A percentile compares a stretch with the other conserved stretches of the same genome.
Conservation (phyloP, 2,113 vertebrate genomes). For the Laterallus jamaicensis region DNA sequence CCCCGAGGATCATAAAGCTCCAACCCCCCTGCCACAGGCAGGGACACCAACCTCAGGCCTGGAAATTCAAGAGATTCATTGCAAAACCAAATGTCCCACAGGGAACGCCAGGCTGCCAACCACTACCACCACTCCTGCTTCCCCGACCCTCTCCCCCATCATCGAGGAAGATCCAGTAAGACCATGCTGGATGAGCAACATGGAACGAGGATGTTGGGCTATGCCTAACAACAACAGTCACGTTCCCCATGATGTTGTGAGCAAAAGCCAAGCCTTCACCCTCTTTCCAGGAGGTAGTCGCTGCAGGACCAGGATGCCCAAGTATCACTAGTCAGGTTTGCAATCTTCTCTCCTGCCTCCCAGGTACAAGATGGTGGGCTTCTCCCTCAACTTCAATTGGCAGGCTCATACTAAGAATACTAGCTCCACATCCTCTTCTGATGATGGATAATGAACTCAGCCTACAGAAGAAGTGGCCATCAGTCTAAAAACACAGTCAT, state of each 20-base stretch:
- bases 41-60: too few relatives aligned
- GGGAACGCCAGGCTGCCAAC: neutral
- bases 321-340: neutral
- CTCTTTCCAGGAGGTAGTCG: neutral
- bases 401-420: neutral
- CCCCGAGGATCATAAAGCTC: too few relatives aligned
- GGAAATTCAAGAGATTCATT: neutral
- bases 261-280: neutral
- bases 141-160: neutral
- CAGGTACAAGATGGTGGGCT: neutral
- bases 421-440: neutral
- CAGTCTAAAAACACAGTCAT: neutral
- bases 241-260: accelerated
- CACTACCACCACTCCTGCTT: neutral
- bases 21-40: too few relatives aligned
- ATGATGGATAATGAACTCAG: neutral
- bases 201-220: accelerated
- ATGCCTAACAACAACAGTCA: neutral
- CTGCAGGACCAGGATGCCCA: neutral
- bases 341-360: neutral
- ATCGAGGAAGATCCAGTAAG: neutral
- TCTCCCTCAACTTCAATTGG: neutral
- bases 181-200: neutral
- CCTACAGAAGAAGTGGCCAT: neutral
- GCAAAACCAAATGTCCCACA: neutral